These are phyloP conservation scores for Aplocera efformata DNA, from an alignment of 2,888 invertebrate genomes.

Conservation along the genomic window DNA sequence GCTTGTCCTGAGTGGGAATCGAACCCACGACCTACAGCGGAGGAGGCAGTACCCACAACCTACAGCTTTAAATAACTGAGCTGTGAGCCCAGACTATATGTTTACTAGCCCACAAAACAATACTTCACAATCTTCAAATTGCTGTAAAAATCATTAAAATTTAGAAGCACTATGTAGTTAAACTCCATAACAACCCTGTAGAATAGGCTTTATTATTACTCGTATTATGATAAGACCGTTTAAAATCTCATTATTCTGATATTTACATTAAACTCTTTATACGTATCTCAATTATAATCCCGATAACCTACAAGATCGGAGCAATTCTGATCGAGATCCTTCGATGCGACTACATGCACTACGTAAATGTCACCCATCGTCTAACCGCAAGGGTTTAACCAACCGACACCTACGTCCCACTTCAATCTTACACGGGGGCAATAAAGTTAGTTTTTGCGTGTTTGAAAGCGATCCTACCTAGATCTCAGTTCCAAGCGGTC, in stretches of 20 bases:
- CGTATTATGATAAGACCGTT: neutral
- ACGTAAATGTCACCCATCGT: constrained; percentile 50
- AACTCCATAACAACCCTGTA: too few species aligned
- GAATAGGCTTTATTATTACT: too few species aligned
- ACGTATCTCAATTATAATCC: constrained; percentile 14
- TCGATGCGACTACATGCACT: constrained; percentile 41
- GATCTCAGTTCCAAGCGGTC: constrained; percentile 68
- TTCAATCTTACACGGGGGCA: constrained; percentile 21
- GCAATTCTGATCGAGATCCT: constrained; percentile 40
- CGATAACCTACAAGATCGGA: constrained; percentile 30
- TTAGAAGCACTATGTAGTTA: too few species aligned
- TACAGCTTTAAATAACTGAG: too few species aligned
- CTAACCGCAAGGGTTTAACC: constrained; percentile 42
- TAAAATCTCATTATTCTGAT: neutral
- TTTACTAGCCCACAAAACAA: too few species aligned
- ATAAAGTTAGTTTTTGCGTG: constrained; percentile 30
- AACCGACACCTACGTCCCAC: constrained; percentile 22
- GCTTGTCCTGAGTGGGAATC: too few species aligned
- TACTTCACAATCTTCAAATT: too few species aligned
- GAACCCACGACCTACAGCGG: too few species aligned
- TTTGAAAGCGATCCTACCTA: constrained; percentile 31
- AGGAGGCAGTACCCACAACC: too few species aligned
- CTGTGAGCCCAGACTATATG: too few species aligned
- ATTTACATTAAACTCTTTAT: neutral
- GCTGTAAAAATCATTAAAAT: too few species aligned